phyloP scores from a whole-genome alignment of 2,113 vertebrate genomes.

The Balaenoptera acutorostrata region DNA sequence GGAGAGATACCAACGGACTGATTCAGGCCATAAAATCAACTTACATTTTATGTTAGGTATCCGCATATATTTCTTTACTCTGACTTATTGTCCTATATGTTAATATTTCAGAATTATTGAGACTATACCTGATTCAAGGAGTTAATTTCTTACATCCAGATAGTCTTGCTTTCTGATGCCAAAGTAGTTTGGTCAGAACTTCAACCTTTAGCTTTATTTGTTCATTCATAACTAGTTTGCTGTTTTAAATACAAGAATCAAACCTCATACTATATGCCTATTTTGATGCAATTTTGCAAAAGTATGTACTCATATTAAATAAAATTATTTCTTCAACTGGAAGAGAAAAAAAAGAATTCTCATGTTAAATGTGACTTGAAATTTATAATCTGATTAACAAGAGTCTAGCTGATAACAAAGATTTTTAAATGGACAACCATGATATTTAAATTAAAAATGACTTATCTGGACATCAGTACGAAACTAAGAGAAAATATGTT shows the following conservation, averaged over 20 bases:
- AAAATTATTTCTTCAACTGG: constrained; percentile 25
- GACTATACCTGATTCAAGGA: neutral
- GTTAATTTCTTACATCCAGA: neutral
- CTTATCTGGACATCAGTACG: neutral
- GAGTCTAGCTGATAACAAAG: neutral
- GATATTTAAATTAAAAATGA: constrained; percentile 31
- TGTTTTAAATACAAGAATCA: constrained; percentile 25
- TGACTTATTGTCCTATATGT: neutral
- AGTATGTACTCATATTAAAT: neutral
- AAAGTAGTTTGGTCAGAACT: constrained; percentile 16
- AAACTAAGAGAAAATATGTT: neutral
- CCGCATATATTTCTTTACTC: neutral
- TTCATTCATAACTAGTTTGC: neutral
- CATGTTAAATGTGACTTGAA: neutral
- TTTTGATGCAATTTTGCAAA: constrained; percentile 16
- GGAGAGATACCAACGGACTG: neutral
- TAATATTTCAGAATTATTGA: constrained; percentile 15
- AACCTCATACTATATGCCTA: neutral
- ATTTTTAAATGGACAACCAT: neutral
- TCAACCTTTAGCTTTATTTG: constrained; percentile 13
- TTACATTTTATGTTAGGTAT: neutral
- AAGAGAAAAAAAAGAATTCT: constrained; percentile 9
- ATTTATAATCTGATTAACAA: neutral
- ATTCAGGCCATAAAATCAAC: neutral
- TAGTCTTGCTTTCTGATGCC: neutral